phyloP scores from a whole-genome alignment of 2,888 invertebrate genomes.

The Margaritifera margaritifera region DNA sequence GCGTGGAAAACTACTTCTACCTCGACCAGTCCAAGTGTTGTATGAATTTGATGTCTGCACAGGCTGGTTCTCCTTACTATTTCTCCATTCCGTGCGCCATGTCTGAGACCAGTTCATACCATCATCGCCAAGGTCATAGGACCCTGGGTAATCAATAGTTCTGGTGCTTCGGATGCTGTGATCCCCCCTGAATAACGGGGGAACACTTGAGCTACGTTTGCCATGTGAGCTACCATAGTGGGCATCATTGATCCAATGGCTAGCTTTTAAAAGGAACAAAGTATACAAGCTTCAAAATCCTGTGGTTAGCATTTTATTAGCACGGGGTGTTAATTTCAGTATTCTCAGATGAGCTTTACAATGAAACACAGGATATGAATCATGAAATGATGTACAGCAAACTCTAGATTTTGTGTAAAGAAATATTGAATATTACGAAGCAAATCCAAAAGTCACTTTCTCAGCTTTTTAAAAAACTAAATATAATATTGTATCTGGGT shows the following conservation, averaged over 20 bases:
- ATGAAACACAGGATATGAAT: too few relatives aligned
- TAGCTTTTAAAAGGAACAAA: constrained; percentile 20
- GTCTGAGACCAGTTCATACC: too few relatives aligned
- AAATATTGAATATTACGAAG: too few relatives aligned
- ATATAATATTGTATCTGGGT: too few relatives aligned
- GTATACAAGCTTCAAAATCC: not conserved
- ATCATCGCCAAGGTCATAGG: constrained; percentile 1
- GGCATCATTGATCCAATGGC: constrained; percentile 35
- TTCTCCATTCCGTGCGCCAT: constrained; percentile 7
- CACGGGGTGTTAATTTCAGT: too few relatives aligned
- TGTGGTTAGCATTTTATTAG: too few relatives aligned
- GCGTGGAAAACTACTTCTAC: too few relatives aligned
- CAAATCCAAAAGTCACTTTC: too few relatives aligned
- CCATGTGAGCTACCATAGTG: constrained; percentile 4
- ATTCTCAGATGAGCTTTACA: too few relatives aligned
- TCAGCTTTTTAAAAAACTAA: too few relatives aligned
- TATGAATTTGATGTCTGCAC: too few relatives aligned
- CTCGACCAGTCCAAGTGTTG: too few relatives aligned
- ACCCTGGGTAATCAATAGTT: constrained; percentile 11
- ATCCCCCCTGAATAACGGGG: not conserved
- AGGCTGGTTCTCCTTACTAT: not conserved
- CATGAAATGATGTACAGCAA: not conserved
- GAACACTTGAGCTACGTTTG: not conserved
- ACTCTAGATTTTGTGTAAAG: not conserved
- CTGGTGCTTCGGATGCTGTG: constrained; percentile 5